phyloP scores from a whole-genome alignment of 2,888 invertebrate genomes.

The Stratiomys singularior region DNA sequence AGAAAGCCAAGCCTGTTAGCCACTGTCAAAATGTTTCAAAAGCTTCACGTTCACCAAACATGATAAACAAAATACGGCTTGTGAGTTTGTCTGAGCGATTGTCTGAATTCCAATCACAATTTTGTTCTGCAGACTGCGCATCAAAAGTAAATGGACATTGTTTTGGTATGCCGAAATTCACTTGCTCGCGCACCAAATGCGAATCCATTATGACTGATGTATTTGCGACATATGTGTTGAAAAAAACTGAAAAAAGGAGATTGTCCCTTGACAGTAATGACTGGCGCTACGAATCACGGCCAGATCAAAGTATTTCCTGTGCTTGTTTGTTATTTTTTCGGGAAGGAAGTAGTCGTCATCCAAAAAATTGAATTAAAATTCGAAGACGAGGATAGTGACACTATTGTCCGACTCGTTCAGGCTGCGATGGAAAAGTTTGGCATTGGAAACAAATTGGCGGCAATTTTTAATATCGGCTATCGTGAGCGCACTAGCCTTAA shows the following conservation, averaged over 20 bases:
- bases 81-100: constrained; percentile 48
- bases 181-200: constrained; percentile 50
- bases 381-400: not conserved
- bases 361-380: not conserved
- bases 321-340: constrained; percentile 30
- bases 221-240: constrained; percentile 45
- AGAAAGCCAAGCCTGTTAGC: no score
- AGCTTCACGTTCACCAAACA: constrained; percentile 22
- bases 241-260: constrained; percentile 42
- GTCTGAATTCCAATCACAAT: constrained; percentile 50
- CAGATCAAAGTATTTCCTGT: constrained; percentile 25
- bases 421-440: no score
- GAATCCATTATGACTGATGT: constrained; percentile 50
- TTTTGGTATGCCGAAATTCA: constrained; percentile 51
- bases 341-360: constrained; percentile 13
- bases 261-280: constrained; percentile 48
- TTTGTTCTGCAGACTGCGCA: constrained; percentile 51
- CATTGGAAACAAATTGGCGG: not conserved
- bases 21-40: not conserved
- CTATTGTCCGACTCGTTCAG: not conserved
- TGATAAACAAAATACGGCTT: constrained; percentile 48
- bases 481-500: no score
- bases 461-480: not conserved
- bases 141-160: constrained; percentile 50
- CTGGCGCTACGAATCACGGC: constrained; percentile 52